Percentiles rank a stretch among this genome's conserved stretches.
Evolutionary conservation across 2,888 invertebrate species (phyloP).

Genomic region (Aleiodes testaceus): DNA sequence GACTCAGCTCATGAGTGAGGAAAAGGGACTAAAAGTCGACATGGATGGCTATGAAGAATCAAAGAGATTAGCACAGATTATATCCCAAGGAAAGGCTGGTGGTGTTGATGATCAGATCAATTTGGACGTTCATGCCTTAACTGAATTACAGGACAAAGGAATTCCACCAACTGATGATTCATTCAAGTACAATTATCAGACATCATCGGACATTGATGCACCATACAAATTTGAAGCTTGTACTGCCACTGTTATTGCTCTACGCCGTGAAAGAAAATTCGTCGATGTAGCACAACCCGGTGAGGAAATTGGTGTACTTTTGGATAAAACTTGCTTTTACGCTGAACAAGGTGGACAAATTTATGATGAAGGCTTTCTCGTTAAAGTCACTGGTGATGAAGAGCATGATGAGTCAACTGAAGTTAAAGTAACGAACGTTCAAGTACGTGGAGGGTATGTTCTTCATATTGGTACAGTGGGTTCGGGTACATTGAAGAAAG

Average conservation of each 20-base stretch:
- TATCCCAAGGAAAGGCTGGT: conserved; percentile 90
- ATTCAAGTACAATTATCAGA: conserved; percentile 90
- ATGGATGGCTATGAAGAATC: conserved; percentile 93
- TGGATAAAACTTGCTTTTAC: conserved; percentile 96
- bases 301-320: conserved; percentile 91
- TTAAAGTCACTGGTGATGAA: conserved; percentile 84
- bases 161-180: conserved; percentile 91
- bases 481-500: conserved; percentile 87
- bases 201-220: conserved; percentile 78
- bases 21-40: conserved; percentile 91
- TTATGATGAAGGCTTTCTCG: conserved; percentile 94
- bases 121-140: conserved; percentile 96
- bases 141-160: conserved; percentile 85
- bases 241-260: conserved; percentile 85
- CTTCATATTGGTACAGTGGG: conserved; percentile 90
- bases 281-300: conserved; percentile 87
- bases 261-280: conserved; percentile 88
- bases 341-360: conserved; percentile 99
- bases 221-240: conserved; percentile 85
- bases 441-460: conserved; percentile 96
- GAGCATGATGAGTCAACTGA: conserved; percentile 80
- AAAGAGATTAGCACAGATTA: conserved; percentile 89
- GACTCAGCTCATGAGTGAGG: conserved; percentile 98
- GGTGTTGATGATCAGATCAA: conserved; percentile 88
- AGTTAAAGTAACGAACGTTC: conserved; percentile 93